Evolutionary conservation across 2,797 vertebrate genomes (phyloP), one percentile per base, ranked within the genome.

Genomic region (Holocentrus rufus): DNA sequence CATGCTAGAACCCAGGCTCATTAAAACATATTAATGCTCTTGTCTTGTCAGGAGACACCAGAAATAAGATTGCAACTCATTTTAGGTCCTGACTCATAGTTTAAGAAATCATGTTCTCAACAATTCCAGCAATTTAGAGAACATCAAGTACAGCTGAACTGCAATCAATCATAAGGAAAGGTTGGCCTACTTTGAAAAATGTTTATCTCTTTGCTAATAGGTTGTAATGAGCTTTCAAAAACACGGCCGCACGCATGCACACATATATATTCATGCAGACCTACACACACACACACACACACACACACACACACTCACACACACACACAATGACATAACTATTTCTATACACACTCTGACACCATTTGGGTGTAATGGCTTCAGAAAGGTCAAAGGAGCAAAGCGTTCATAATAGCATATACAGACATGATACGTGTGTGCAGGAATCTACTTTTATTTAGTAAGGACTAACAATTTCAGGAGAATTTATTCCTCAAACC

Each of bases 11-110:
- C 13, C 13, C 44, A 18, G 1, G 7, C n/a, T 72, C 27, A 57
- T 77, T 80, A 65, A 57, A 66, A 66, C 13, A 25, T 36, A 58
- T 54, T 75, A 10, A 7, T 59, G 59, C 69, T 75, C 46, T 67
- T 70, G 27, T 77, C 67, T 65, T 47, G 44, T 54, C 47, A 34
- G 15, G 5, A 67, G 11, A 60, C 30, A 31, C 44, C 44, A 47
- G 14, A 47, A 47, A 47, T 15, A 17, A 3, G 42, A 53, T 61
- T 36, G 8, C 4, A 66, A 22, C n/a, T 52, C 65, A 47, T 58
- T 71, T 46, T 47, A 3, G 18, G n/a, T n/a, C 63, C 11, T 61
- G 22, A 30, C 46, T 23, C 20, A 50, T 18, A 63, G 53, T 39
- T 39, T 65, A 65, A 54, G 8, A 63, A 69, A 60, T 2, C 4